Percentiles rank a stretch among this genome's conserved stretches.
Conservation (phyloP, 2,888 invertebrate species). For the Chrysotoxum bicinctum region DNA sequence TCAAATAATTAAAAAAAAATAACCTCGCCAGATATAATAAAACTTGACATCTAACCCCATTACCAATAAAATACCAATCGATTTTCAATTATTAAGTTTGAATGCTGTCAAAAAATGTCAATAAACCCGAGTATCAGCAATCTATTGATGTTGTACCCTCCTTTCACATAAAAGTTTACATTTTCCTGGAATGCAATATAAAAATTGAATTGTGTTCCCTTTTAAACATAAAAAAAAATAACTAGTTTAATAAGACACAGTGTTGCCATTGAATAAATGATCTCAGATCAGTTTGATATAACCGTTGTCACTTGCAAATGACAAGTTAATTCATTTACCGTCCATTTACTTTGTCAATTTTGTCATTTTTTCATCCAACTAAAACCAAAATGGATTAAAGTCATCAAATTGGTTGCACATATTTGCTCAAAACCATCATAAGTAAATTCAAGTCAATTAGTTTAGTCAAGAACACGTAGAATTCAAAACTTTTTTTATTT, state of each 20-base stretch:
- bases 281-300: slow-evolving; percentile 13
- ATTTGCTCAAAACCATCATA: neutral
- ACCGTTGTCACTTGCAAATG: slow-evolving; percentile 17
- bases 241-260: neutral
- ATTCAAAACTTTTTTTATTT: too few relatives aligned
- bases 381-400: neutral
- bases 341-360: slow-evolving; percentile 28
- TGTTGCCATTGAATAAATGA: neutral
- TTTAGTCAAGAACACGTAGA: too few relatives aligned
- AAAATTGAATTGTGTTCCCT: neutral
- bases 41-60: neutral
- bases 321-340: slow-evolving; percentile 35
- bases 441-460: neutral
- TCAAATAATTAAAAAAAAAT: neutral
- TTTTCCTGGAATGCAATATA: neutral
- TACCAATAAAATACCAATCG: slow-evolving; percentile 24
- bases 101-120: slow-evolving; percentile 38
- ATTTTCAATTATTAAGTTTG: slow-evolving; percentile 35
- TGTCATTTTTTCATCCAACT: neutral
- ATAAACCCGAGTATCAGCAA: neutral
- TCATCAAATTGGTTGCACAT: neutral
- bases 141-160: neutral
- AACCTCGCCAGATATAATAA: neutral
- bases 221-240: neutral
- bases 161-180: neutral